Base-by-base conservation (phyloP, 1,140 invertebrate genomes). In the Eupeodes corollae region DNA sequence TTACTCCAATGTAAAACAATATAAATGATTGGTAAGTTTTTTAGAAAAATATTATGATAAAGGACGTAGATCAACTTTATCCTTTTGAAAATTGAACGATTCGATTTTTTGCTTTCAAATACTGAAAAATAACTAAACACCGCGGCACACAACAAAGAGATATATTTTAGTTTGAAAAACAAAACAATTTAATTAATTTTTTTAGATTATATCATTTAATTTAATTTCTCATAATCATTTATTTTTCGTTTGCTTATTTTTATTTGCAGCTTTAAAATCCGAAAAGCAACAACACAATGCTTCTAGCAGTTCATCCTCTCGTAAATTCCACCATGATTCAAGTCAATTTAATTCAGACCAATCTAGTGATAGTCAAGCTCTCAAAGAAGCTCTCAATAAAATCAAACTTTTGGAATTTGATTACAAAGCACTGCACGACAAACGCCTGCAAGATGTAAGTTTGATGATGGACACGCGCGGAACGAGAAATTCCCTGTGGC, bases 401-500 rank as follows among this genome's bases (percentile, higher is more conserved):
- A 63, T 78, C 55, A 73, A 79, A 56, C 63, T 75, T 55, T 54
- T 75, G 57, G 64, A 81, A 72, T 66, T 75, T 53, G 75, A 87
- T 53, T 81, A 82, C 49, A 78, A 81, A 57, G 65, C 74, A 18
- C 63, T 87, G 50, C 85, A 86, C 54, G 80, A 79, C 49, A 86
- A 86, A 57, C 70, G 84, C 26, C 69, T 87, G 51, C 79, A 85
- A 56, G 84, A 87, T 69, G 76, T 83, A 64, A 78, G 79, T 75
- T 21, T 26, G 21, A 26, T 26, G 21, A 26, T 26, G 21, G 21
- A 26, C 21, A n/a, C 26, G 41, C n/a, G 41, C 10, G 5, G 31
- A 48, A 48, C 15, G 12, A 34, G 19, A 44, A 40, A 26, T 26
- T 33, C 21, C 10, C 15, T 44, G 6, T 21, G 26, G 21, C 21